Evolutionary conservation across 2,113 vertebrate genomes (phyloP).

Genomic region (Spea multiplicata): DNA sequence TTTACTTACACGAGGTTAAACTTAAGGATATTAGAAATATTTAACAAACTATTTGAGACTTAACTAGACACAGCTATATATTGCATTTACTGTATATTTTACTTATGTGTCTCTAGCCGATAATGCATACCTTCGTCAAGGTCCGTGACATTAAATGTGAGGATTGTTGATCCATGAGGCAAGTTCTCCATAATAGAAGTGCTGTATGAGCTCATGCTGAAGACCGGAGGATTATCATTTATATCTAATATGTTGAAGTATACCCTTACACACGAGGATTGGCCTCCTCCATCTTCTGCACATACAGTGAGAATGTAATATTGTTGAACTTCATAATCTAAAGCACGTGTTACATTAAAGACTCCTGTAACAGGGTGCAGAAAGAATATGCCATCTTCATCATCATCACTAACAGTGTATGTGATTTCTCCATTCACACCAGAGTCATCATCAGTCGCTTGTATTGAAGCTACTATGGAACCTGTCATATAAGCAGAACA

Average conservation of each 20-base stretch:
- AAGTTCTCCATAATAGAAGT: conserved; percentile 82
- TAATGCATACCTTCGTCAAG: conserved; percentile 80
- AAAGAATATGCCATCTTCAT: conserved; percentile 85
- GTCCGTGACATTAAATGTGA: conserved; percentile 80
- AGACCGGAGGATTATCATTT: conserved; percentile 86
- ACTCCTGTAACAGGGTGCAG: conserved; percentile 90
- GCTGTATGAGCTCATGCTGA: conserved; percentile 75
- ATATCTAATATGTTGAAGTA: conserved; percentile 93
- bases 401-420: conserved; percentile 86
- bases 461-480: conserved; percentile 89
- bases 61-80: too few relatives aligned
- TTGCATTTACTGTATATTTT: too few relatives aligned
- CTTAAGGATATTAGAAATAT: too few relatives aligned
- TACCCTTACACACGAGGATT: conserved; percentile 76
- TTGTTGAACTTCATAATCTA: conserved; percentile 87
- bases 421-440: conserved; percentile 91
- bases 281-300: conserved; percentile 85
- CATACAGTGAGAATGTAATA: conserved; percentile 84
- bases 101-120: too few relatives aligned
- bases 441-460: conserved; percentile 89
- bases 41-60: too few relatives aligned
- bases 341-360: conserved; percentile 82
- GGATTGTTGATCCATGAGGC: conserved; percentile 71
- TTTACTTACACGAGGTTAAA: too few relatives aligned
- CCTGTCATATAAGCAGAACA: conserved; percentile 62